These are phyloP conservation scores for Caenorhabditis sp. DNA, from an alignment of 2,888 invertebrate species.

Conservation along the genomic window DNA sequence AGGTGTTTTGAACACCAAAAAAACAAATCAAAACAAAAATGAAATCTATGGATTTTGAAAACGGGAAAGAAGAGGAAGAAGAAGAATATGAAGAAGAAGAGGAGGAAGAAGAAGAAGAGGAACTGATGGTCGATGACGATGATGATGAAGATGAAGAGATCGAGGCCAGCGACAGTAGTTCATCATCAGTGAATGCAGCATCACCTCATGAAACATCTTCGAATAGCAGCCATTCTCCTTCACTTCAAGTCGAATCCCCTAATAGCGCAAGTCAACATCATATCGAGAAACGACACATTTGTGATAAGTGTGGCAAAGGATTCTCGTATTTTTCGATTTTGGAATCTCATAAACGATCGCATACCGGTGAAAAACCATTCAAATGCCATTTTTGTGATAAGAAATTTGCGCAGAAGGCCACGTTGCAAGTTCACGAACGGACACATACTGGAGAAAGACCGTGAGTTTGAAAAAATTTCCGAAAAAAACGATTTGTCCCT, in stretches of 20 bases:
- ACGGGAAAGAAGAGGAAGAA: neutral
- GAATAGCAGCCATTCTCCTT: slow-evolving; percentile 34
- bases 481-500: neutral
- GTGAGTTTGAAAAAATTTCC: slow-evolving; percentile 38
- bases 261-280: slow-evolving; percentile 10
- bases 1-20: neutral
- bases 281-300: slow-evolving; percentile 66
- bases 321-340: slow-evolving; percentile 69
- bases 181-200: slow-evolving; percentile 22
- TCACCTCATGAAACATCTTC: slow-evolving; percentile 28
- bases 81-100: slow-evolving; percentile 16
- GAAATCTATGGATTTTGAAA: neutral
- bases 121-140: slow-evolving; percentile 36
- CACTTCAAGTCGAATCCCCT: slow-evolving; percentile 21
- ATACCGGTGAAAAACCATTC: slow-evolving; percentile 71
- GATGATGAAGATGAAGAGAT: slow-evolving; percentile 32
- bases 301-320: slow-evolving; percentile 66
- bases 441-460: slow-evolving; percentile 70
- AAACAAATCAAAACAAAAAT: neutral
- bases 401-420: slow-evolving; percentile 71
- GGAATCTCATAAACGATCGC: slow-evolving; percentile 71
- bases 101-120: slow-evolving; percentile 39
- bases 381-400: slow-evolving; percentile 70
- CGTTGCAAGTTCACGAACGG: slow-evolving; percentile 70
- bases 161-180: slow-evolving; percentile 15